Evolutionary conservation across 2,113 vertebrate species (phyloP).

Genomic region (Engraulis encrasicolus): DNA sequence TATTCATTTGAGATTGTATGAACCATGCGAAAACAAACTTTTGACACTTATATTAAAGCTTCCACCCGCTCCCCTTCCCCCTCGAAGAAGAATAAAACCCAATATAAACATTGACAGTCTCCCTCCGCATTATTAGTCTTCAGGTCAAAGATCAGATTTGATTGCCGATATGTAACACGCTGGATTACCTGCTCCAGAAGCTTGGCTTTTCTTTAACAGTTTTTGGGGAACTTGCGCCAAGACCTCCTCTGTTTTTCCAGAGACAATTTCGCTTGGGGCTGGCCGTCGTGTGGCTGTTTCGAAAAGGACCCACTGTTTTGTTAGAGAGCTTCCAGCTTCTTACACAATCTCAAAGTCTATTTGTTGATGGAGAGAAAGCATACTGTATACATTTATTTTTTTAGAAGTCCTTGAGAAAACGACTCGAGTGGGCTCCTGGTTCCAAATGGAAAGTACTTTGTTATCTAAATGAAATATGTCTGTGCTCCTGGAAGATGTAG

Average conservation of each 20-base stretch:
- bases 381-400: slow-evolving; percentile 47
- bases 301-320: slow-evolving; percentile 41
- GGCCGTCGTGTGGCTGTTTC: neutral
- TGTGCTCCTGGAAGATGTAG: slow-evolving; percentile 48
- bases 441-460: slow-evolving; percentile 47
- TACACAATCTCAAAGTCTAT: slow-evolving; percentile 40
- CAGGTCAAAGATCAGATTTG: slow-evolving; percentile 27
- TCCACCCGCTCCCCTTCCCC: neutral
- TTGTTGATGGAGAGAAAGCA: slow-evolving; percentile 49
- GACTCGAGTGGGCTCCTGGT: slow-evolving; percentile 28
- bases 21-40: neutral
- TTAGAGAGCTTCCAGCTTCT: slow-evolving; percentile 40
- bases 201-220: slow-evolving; percentile 24
- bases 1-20: neutral
- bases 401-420: slow-evolving; percentile 33
- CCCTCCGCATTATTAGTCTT: neutral
- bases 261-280: neutral
- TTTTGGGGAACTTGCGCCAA: slow-evolving; percentile 41
- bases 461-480: slow-evolving; percentile 54
- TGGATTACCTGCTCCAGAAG: slow-evolving; percentile 41
- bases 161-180: slow-evolving; percentile 34
- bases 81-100: neutral
- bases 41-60: slow-evolving; percentile 7
- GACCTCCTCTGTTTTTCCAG: slow-evolving; percentile 18
- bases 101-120: slow-evolving; percentile 11